Base-by-base conservation (phyloP, 2,113 vertebrate genomes). In the Salminus brasiliensis region DNA sequence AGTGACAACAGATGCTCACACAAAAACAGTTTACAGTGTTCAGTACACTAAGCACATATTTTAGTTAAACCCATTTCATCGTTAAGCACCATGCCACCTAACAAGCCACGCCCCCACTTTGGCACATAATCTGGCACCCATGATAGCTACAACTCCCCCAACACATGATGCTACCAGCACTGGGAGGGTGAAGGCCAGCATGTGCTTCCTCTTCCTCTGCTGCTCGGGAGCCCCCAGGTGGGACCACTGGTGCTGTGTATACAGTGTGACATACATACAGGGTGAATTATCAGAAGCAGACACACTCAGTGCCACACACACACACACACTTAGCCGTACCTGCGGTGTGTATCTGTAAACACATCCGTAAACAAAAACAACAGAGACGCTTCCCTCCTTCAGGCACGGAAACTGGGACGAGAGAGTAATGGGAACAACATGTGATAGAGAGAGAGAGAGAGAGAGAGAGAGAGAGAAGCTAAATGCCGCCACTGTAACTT, bases 401-500 rank as follows among this genome's bases (percentile, higher is more conserved):
- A 53, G 49, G 36, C 70, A 16, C n/a, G 52, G 30, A 72, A 30
- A 10, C 12, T 1, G n/a, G 30, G 41, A n/a, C 36, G 12, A 25
- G 32, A 72, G 69, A 53, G 18, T 43, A 59, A 59, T 43, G 34
- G 52, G 21, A 59, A 59, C 71, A 59, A 4, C 39, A 16, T 74
- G 34, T 73, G 72, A 53, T 15, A 52, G 29, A 41, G 32, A 53
- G 47, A n/a, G 0, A 53, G 27, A 27, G 15, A 16, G 34, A 27
- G 29, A 18, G 62, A 29, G 60, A n/a, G 30, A 66, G 60, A 39
- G 30, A 52, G 29, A 27, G 11, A 66, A 25, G 4, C 3, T n/a
- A 8, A 29, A 25, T 23, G 13, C 25, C 57, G 29, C 57, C 57
- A 13, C 10, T 60, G 25, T 29, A 60, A 60, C 57, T 29, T 1